phyloP scores from a whole-genome alignment of 2,888 invertebrate species.

The Sceliomorpha sp. region DNA sequence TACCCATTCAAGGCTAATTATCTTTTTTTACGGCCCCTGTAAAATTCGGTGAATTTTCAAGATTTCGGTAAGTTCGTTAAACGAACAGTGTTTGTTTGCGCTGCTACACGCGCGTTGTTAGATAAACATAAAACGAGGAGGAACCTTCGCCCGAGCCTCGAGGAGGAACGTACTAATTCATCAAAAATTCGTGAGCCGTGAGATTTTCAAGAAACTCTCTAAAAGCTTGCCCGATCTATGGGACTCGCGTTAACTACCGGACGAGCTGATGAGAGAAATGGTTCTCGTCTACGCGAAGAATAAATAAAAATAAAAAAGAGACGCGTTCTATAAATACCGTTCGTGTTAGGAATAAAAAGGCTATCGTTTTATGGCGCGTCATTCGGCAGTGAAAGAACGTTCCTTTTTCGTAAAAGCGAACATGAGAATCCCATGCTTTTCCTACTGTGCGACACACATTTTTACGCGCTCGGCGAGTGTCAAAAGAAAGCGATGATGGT shows the following conservation, averaged over 20 bases:
- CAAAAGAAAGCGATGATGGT: no score
- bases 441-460: slow-evolving; percentile 56
- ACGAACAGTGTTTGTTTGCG: slow-evolving; percentile 43
- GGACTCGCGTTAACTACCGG: slow-evolving; percentile 54
- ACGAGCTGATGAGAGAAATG: slow-evolving; percentile 49
- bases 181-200: slow-evolving; percentile 51
- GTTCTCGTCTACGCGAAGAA: slow-evolving; percentile 10
- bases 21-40: not conserved
- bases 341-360: slow-evolving; percentile 49
- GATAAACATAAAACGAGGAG: slow-evolving; percentile 46
- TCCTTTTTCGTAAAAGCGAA: slow-evolving; percentile 48
- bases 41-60: slow-evolving; percentile 16
- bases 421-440: slow-evolving; percentile 54
- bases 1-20: not conserved
- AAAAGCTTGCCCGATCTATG: slow-evolving; percentile 32
- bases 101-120: slow-evolving; percentile 41
- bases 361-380: slow-evolving; percentile 49
- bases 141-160: slow-evolving; percentile 26
- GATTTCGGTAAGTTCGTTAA: slow-evolving; percentile 37
- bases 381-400: slow-evolving; percentile 17
- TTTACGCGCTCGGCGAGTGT: slow-evolving; percentile 39
- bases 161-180: slow-evolving; percentile 47
- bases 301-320: no score
- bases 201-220: slow-evolving; percentile 32
- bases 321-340: slow-evolving; percentile 50